These are phyloP conservation scores for Phocoena sinus DNA, from an alignment of 2,113 vertebrate species.

Conservation along the genomic window DNA sequence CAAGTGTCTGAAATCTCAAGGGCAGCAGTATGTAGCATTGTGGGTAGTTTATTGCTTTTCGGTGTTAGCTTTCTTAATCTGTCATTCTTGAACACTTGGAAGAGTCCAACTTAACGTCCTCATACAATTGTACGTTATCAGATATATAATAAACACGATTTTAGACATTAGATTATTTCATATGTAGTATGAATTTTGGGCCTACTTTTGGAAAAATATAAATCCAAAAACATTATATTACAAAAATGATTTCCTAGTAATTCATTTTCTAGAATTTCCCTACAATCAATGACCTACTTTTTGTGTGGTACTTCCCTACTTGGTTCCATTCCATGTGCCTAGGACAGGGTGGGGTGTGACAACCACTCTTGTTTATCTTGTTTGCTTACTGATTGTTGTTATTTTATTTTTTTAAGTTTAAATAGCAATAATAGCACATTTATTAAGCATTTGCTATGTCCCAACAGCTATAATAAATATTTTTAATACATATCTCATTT, in stretches of 20 bases:
- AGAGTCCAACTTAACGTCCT: neutral
- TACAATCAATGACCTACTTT: neutral
- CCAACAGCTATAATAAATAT: neutral
- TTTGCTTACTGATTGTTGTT: neutral
- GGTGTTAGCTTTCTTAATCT: neutral
- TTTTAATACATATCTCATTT: neutral
- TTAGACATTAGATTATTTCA: neutral
- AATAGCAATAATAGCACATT: neutral
- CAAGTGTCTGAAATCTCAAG: neutral
- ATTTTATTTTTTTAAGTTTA: neutral
- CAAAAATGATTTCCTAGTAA: neutral
- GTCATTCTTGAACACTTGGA: neutral
- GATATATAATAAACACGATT: neutral
- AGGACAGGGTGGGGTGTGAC: no score
- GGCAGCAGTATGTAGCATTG: neutral
- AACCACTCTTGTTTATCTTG: neutral
- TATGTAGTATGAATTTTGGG: neutral
- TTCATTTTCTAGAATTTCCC: neutral
- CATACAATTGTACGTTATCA: neutral
- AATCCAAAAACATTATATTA: neutral
- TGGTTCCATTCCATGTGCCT: neutral
- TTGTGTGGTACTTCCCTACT: neutral
- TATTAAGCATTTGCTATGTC: neutral
- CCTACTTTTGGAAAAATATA: neutral
- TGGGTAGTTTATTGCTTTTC: neutral